phyloP scores from a whole-genome alignment of 2,797 vertebrate genomes.

The Helicolenus hilgendorfi region DNA sequence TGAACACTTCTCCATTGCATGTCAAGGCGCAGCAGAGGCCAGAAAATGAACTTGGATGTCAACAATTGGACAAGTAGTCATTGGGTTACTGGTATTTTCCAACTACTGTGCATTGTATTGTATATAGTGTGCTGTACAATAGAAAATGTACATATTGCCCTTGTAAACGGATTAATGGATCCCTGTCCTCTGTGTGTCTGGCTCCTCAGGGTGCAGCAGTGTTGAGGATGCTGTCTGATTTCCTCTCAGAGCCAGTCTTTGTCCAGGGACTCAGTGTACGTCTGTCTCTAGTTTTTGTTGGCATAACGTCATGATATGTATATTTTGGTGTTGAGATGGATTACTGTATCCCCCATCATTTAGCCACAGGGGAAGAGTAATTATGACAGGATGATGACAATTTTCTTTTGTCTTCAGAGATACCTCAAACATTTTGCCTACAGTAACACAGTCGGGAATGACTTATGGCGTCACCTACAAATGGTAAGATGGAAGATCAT shows the following conservation, averaged over 20 bases:
- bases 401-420: constrained; percentile 81
- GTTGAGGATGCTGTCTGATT: constrained; percentile 94
- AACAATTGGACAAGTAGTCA: neutral
- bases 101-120: neutral
- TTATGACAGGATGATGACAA: neutral
- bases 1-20: neutral
- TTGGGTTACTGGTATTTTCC: neutral
- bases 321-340: neutral
- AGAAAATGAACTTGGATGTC: neutral
- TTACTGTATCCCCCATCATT: neutral
- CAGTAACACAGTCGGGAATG: constrained; percentile 88
- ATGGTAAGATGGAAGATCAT: constrained; percentile 56
- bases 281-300: neutral
- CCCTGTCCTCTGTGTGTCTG: neutral
- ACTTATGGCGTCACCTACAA: constrained; percentile 93
- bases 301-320: neutral
- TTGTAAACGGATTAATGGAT: neutral
- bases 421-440: constrained; percentile 91
- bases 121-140: neutral
- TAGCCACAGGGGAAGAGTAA: neutral
- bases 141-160: neutral
- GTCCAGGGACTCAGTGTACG: constrained; percentile 91
- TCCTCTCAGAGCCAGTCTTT: constrained; percentile 92
- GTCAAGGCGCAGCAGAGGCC: neutral
- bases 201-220: constrained; percentile 85